Evolutionary conservation across 2,888 invertebrate species (phyloP).

Genomic region (Idaea straminata): DNA sequence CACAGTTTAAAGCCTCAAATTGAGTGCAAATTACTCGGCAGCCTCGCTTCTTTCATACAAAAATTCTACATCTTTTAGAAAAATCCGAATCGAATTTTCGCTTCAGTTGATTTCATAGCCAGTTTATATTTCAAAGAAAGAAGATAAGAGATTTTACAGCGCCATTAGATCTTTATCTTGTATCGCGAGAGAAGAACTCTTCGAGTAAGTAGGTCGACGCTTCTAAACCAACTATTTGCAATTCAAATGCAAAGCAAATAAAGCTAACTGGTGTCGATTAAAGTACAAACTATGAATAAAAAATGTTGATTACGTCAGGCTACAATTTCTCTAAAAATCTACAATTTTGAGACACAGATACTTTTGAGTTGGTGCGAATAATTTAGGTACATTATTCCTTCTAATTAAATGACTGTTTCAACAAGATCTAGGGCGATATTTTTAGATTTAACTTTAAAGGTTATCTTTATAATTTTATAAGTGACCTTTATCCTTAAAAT

Average conservation of each 20-base stretch:
- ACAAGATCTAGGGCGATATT: not conserved
- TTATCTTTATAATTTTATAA: not conserved
- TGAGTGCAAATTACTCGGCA: not conserved
- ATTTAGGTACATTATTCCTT: not conserved
- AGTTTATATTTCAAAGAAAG: not conserved
- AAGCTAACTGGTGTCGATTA: not conserved
- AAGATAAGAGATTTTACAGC: not conserved
- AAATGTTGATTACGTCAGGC: not conserved
- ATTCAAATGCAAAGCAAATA: not conserved
- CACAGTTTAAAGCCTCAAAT: not conserved
- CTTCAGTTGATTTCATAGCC: not conserved
- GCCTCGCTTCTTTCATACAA: not conserved
- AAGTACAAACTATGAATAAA: not conserved
- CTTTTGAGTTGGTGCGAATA: not conserved
- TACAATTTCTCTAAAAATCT: no score
- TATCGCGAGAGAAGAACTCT: not conserved
- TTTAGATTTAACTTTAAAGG: not conserved
- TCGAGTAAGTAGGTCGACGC: not conserved
- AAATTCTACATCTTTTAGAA: not conserved
- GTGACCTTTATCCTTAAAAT: constrained; percentile 11
- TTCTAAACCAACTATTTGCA: not conserved
- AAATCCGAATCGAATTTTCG: not conserved
- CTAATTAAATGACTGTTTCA: not conserved
- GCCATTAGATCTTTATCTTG: not conserved
- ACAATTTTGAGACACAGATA: not conserved